Evolutionary conservation across 2,113 vertebrate species (phyloP).

Genomic region (Ammospiza nelsoni): DNA sequence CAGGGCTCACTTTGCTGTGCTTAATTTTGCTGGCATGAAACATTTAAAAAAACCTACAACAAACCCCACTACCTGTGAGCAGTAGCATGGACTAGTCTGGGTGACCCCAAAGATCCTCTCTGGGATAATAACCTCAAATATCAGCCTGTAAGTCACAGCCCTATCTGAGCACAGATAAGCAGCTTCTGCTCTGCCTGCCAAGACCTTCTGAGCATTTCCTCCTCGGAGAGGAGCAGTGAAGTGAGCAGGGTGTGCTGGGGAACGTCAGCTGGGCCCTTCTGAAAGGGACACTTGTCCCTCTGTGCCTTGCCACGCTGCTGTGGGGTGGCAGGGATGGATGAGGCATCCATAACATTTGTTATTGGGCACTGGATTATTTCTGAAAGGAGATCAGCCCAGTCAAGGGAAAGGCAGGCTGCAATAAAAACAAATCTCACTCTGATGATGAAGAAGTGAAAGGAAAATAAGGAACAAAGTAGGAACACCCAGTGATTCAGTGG

Average conservation of each 20-base stretch:
- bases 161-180: not conserved
- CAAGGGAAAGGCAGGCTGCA: not conserved
- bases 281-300: not conserved
- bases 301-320: not conserved
- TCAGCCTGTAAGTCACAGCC: not conserved
- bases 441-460: constrained; percentile 10
- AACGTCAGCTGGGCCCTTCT: not conserved
- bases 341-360: not conserved
- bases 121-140: not conserved
- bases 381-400: constrained; percentile 9
- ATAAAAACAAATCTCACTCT: constrained; percentile 24
- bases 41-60: not conserved
- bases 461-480: not conserved
- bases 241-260: not conserved
- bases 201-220: not conserved
- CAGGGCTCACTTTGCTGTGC: not conserved
- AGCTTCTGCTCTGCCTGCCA: not conserved
- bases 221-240: not conserved
- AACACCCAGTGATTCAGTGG: not conserved
- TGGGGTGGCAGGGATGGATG: not conserved
- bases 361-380: not conserved
- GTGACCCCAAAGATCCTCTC: not conserved
- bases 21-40: not conserved
- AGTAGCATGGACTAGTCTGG: not conserved
- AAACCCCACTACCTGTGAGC: not conserved